Percentiles rank a stretch among this genome's conserved stretches.
These are phyloP conservation scores for Gastrophysa polygoni DNA, from an alignment of 2,888 invertebrate species.

Conservation along the genomic window DNA sequence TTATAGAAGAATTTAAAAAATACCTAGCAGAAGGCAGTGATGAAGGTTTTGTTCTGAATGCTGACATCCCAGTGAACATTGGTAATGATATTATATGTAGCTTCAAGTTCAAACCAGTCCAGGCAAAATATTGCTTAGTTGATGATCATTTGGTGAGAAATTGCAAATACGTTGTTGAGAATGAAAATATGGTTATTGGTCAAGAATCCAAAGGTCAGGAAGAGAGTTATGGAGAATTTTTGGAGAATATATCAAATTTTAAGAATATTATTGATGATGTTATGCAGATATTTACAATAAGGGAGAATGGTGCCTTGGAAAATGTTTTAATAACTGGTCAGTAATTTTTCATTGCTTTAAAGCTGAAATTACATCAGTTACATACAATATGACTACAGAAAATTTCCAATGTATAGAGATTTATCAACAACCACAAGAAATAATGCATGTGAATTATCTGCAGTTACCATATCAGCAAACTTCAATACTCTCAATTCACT, in stretches of 20 bases:
- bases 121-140: slow-evolving; percentile 60
- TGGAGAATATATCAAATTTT: slow-evolving; percentile 58
- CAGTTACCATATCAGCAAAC: too few relatives aligned
- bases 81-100: slow-evolving; percentile 45
- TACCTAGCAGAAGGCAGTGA: slow-evolving; percentile 61
- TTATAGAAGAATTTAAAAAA: slow-evolving; percentile 61
- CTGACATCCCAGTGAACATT: slow-evolving; percentile 61
- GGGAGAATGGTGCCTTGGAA: slow-evolving; percentile 46
- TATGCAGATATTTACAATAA: slow-evolving; percentile 44
- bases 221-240: slow-evolving; percentile 13
- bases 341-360: not conserved
- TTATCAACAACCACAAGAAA: too few relatives aligned
- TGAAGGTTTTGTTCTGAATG: slow-evolving; percentile 62
- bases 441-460: too few relatives aligned
- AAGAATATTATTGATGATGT: slow-evolving; percentile 59
- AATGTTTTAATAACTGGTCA: slow-evolving; percentile 60
- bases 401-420: too few relatives aligned
- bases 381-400: too few relatives aligned
- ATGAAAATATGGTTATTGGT: slow-evolving; percentile 32
- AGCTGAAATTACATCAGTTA: too few relatives aligned
- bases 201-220: slow-evolving; percentile 17
- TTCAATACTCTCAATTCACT: too few relatives aligned
- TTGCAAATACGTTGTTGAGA: slow-evolving; percentile 55
- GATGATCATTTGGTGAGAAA: slow-evolving; percentile 62
- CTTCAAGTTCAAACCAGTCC: slow-evolving; percentile 57